A percentile compares a stretch with the other conserved stretches of the same genome.
phyloP scores from a whole-genome alignment of 2,113 vertebrate species.

The Anarrhichthys ocellatus region DNA sequence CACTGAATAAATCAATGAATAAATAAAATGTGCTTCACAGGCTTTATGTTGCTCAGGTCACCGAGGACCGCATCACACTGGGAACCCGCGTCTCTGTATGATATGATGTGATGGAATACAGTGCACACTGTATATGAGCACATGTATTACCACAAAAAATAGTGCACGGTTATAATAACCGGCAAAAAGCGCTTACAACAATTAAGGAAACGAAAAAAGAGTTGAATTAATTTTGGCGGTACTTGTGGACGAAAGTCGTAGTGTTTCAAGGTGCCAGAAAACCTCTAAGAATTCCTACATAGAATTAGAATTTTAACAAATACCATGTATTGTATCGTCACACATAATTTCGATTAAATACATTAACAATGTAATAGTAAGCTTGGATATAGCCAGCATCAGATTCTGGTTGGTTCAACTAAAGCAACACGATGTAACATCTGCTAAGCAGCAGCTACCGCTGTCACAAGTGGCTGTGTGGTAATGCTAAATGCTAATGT shows the following conservation, averaged over 20 bases:
- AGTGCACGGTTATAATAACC: background rate
- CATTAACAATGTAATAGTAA: background rate
- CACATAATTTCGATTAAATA: background rate
- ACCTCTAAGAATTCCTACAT: too few species aligned
- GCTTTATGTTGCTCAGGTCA: conserved; percentile 33
- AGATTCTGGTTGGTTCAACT: background rate
- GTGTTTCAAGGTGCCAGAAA: too few species aligned
- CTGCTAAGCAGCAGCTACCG: background rate
- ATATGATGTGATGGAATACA: background rate
- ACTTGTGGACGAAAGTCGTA: too few species aligned
- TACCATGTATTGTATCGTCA: background rate
- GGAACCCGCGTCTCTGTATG: background rate
- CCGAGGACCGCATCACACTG: conserved; percentile 19
- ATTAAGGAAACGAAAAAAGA: background rate
- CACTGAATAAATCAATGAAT: conserved; percentile 33
- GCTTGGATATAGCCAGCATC: background rate
- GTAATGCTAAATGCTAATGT: background rate
- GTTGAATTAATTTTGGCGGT: background rate
- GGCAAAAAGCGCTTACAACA: background rate
- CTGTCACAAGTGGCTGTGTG: background rate
- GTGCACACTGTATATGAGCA: background rate
- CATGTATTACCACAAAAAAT: background rate
- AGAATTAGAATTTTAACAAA: background rate
- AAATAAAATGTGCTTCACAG: conserved; percentile 45
- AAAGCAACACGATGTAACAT: background rate